Evolutionary conservation across 1,140 invertebrate genomes (phyloP).

Genomic region (Diprion similis): DNA sequence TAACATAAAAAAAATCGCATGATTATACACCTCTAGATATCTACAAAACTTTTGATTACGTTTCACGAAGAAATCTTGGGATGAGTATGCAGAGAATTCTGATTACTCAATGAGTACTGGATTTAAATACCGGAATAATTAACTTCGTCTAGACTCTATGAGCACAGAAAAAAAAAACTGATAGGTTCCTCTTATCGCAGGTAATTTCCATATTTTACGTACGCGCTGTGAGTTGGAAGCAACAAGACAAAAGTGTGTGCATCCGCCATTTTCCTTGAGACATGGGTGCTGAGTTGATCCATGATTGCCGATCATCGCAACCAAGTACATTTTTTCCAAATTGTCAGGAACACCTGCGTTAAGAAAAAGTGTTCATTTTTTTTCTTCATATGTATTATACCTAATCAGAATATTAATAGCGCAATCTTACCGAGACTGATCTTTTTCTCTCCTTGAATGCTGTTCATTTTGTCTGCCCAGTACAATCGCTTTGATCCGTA

Average conservation of each 20-base stretch:
- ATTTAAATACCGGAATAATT: not conserved
- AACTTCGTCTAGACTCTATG: not conserved
- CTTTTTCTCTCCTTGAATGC: conserved; percentile 49
- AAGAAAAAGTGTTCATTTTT: conserved; percentile 9
- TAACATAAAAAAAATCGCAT: conserved; percentile 40
- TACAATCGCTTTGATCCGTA: conserved; percentile 51
- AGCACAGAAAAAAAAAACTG: no score
- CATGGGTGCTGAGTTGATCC: conserved; percentile 65
- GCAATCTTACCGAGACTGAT: conserved; percentile 41
- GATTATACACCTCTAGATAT: conserved; percentile 8
- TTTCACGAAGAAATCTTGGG: conserved; percentile 14
- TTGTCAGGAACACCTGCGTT: conserved; percentile 26
- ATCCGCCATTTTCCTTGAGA: conserved; percentile 70
- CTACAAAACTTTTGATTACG: not conserved
- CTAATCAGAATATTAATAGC: conserved; percentile 3
- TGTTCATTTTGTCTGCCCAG: conserved; percentile 66
- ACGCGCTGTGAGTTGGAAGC: conserved; percentile 37
- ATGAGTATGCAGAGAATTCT: not conserved
- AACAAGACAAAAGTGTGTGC: conserved; percentile 76
- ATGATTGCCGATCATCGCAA: conserved; percentile 40
- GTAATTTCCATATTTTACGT: conserved; percentile 21
- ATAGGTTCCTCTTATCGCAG: no score
- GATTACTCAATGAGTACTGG: no score
- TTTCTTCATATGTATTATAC: not conserved
- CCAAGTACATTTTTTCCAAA: conserved; percentile 40